phyloP scores from a whole-genome alignment of 2,113 vertebrate species.

The Anhinga anhinga region DNA sequence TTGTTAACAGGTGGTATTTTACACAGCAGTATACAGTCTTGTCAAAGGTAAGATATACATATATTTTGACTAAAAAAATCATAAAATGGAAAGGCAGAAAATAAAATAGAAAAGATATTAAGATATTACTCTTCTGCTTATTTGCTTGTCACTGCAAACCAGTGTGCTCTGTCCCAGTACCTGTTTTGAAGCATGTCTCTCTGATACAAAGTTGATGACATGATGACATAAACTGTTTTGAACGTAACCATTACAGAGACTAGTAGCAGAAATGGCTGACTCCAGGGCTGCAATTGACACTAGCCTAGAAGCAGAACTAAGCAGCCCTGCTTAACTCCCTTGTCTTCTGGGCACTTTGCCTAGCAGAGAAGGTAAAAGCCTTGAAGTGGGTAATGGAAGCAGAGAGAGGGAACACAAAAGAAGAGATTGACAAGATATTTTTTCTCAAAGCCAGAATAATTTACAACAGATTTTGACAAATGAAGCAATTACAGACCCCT shows the following conservation, averaged over 20 bases:
- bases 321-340: neutral
- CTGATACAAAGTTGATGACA: neutral
- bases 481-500: neutral
- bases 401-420: neutral
- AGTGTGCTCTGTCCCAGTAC: neutral
- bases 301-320: neutral
- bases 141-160: neutral
- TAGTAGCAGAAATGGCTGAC: neutral
- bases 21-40: neutral
- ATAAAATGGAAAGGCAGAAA: neutral
- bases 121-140: neutral
- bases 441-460: neutral
- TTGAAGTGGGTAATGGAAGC: conserved; percentile 10
- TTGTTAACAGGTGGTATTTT: neutral
- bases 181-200: neutral
- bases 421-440: neutral
- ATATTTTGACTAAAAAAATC: neutral
- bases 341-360: neutral
- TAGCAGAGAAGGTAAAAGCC: neutral
- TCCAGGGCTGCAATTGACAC: neutral
- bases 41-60: neutral
- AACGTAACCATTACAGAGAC: neutral
- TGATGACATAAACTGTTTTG: neutral
- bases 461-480: neutral
- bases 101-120: neutral